A percentile compares a stretch with the other conserved stretches of the same genome.
These are phyloP conservation scores for Eulithis prunata DNA, from an alignment of 2,888 invertebrate species.

Conservation along the genomic window DNA sequence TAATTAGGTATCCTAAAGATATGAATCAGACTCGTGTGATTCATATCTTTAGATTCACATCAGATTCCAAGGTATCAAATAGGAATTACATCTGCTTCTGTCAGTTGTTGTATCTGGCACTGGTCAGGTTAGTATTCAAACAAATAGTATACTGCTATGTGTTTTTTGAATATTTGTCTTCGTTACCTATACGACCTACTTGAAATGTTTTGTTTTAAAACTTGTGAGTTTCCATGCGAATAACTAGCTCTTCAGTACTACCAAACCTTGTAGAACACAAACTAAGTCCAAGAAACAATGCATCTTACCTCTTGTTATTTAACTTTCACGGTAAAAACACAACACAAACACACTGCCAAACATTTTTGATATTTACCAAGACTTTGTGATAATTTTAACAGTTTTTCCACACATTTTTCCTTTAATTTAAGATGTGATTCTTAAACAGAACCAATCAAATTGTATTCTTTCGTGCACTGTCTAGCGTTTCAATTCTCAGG, in stretches of 20 bases:
- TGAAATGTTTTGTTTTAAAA: too few species aligned
- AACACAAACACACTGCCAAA: slow-evolving; percentile 39
- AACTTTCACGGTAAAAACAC: slow-evolving; percentile 53
- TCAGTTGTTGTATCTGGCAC: too few species aligned
- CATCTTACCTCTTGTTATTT: slow-evolving; percentile 46
- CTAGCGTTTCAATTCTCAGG: slow-evolving; percentile 39
- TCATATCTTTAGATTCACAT: too few species aligned
- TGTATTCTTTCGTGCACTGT: slow-evolving; percentile 29
- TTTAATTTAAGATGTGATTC: slow-evolving; percentile 19
- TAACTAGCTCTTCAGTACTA: background rate
- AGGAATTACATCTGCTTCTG: too few species aligned
- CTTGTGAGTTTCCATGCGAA: background rate
- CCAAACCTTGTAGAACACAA: slow-evolving; percentile 12
- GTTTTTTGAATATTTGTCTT: too few species aligned
- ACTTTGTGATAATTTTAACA: background rate
- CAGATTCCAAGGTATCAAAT: too few species aligned
- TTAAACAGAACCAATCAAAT: slow-evolving; percentile 28
- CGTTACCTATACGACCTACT: too few species aligned
- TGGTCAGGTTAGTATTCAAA: too few species aligned
- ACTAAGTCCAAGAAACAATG: slow-evolving; percentile 24
- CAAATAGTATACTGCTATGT: too few species aligned
- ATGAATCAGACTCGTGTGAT: too few species aligned
- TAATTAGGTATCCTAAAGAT: too few species aligned
- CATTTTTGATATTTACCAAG: slow-evolving; percentile 34
- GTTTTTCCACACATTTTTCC: background rate